Conservation (phyloP, 2,113 vertebrate species). For the Thamnophis sirtalis region DNA sequence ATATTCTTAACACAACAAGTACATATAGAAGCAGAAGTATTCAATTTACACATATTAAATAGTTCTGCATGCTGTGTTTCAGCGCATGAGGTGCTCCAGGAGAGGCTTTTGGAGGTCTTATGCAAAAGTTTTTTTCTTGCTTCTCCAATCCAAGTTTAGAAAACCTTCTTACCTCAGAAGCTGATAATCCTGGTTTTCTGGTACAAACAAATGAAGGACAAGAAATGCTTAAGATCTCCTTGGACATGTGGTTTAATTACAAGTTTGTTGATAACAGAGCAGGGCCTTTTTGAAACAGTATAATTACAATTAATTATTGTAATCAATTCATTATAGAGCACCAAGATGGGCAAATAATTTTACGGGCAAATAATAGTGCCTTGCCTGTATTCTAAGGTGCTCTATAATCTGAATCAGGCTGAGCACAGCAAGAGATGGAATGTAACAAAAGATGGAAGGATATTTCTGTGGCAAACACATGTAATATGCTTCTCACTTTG, state of each 20-base stretch:
- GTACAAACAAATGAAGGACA: neutral
- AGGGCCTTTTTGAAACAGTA: constrained; percentile 20
- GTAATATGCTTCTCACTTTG: neutral
- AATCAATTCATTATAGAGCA: constrained; percentile 38
- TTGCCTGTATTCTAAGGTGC: neutral
- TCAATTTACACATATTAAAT: neutral
- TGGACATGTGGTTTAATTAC: constrained; percentile 1
- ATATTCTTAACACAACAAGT: neutral
- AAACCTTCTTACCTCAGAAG: neutral
- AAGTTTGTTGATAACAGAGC: constrained; percentile 33
- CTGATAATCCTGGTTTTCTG: constrained; percentile 1
- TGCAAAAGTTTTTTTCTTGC: neutral
- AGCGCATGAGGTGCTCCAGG: neutral
- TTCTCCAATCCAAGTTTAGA: neutral
- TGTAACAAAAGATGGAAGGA: neutral
- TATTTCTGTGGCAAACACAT: neutral
- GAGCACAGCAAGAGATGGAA: neutral
- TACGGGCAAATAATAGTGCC: constrained; percentile 29
- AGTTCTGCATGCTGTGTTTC: neutral
- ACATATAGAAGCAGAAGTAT: neutral
- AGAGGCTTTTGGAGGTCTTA: neutral
- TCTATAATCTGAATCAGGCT: neutral
- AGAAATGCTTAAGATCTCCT: constrained; percentile 3
- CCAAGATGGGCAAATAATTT: constrained; percentile 28
- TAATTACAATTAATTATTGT: constrained; percentile 46